Evolutionary conservation across 1,140 invertebrate species (phyloP).

Genomic region (Pteromalus puparum): DNA sequence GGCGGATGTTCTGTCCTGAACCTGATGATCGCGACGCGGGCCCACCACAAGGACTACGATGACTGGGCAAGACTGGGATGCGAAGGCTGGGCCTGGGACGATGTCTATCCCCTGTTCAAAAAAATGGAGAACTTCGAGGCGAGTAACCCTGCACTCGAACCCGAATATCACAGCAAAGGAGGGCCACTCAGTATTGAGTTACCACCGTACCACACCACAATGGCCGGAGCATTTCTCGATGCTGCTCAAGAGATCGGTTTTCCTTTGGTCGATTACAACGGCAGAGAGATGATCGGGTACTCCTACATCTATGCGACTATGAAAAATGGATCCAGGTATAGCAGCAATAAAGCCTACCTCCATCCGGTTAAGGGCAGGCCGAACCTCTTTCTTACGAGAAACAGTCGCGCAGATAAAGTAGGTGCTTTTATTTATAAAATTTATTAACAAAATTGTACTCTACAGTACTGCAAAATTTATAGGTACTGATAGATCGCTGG

Average conservation of each 20-base stretch:
- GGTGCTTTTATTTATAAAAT: neutral
- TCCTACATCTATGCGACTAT: conserved; percentile 76
- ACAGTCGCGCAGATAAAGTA: neutral
- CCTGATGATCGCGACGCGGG: conserved; percentile 24
- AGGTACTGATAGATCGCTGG: conserved; percentile 74
- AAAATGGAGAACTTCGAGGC: conserved; percentile 68
- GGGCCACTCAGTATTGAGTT: conserved; percentile 47
- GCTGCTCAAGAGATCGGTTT: conserved; percentile 30
- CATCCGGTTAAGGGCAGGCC: conserved; percentile 79
- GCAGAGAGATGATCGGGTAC: conserved; percentile 73
- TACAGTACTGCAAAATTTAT: neutral
- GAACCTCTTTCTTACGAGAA: conserved; percentile 80
- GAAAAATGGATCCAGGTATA: conserved; percentile 79
- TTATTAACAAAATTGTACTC: neutral
- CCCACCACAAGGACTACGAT: conserved; percentile 70
- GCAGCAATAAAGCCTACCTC: conserved; percentile 83
- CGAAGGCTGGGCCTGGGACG: conserved; percentile 78
- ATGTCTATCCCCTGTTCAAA: conserved; percentile 75
- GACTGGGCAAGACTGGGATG: conserved; percentile 75
- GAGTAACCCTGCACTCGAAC: neutral
- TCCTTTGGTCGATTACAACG: conserved; percentile 34
- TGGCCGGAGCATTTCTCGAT: conserved; percentile 7
- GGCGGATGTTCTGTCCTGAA: conserved; percentile 32
- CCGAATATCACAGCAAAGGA: conserved; percentile 6
- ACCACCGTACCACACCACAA: neutral